These are phyloP conservation scores for Tokudaia tokunoshimensis DNA, from an alignment of 2,797 vertebrate genomes.

Conservation along the genomic window DNA sequence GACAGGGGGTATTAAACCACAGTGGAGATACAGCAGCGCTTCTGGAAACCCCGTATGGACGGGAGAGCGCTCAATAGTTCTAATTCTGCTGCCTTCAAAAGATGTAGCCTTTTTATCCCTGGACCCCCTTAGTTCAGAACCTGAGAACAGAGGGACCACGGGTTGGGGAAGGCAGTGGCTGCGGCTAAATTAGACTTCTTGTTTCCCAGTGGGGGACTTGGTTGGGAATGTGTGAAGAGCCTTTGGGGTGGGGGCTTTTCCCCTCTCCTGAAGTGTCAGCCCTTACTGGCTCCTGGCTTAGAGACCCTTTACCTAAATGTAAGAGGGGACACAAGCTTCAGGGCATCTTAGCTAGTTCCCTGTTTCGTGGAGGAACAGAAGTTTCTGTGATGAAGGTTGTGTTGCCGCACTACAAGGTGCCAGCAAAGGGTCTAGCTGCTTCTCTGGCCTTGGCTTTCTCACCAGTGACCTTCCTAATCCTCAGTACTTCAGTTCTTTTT, in stretches of 20 bases:
- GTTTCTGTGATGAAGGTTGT: not conserved
- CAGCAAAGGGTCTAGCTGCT: not conserved
- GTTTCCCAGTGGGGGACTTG: not conserved
- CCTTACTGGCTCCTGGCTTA: not conserved
- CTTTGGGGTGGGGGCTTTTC: no score
- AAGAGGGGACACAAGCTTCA: not conserved
- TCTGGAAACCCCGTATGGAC: not conserved
- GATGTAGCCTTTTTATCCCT: not conserved
- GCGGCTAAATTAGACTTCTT: not conserved
- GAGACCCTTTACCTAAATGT: not conserved
- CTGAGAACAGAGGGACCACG: not conserved
- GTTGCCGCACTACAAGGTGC: not conserved
- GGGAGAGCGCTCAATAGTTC: not conserved
- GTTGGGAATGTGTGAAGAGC: not conserved
- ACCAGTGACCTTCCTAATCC: not conserved
- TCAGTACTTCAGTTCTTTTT: not conserved
- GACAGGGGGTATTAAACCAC: not conserved
- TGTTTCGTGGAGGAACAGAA: not conserved
- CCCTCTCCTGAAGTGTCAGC: not conserved
- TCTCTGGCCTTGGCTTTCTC: not conserved
- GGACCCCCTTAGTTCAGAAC: not conserved
- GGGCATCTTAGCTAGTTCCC: not conserved
- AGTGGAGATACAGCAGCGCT: not conserved
- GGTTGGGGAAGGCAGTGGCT: not conserved
- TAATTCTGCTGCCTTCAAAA: constrained; percentile 20